Base-by-base conservation (phyloP, 92 coral and sea anemone species). In the Phenganax subtilis region DNA sequence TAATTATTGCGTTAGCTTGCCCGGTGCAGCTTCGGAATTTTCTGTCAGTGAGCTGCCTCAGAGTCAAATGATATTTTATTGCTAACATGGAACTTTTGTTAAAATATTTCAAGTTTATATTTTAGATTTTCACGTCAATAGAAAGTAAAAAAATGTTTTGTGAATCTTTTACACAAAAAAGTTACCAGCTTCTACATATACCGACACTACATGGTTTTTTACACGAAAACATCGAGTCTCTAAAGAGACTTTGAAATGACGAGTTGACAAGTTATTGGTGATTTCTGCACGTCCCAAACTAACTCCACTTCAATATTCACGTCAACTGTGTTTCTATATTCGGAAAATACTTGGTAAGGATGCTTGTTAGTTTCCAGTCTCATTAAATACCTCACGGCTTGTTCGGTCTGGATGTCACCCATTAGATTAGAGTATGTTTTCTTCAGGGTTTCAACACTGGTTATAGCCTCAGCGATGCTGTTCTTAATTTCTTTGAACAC, bases 381-480 rank as follows among this genome's bases (percentile, higher is more conserved):
- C 47, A 17, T 56, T 51, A 76, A 56, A 68, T 76, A n/a, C n/a
- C 52, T 29, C 28, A 56, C 52, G 6, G 90, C 84, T 6, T 85
- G 83, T 1, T 73, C 75, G 31, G 75, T 81, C 63, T 88, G 91
- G 57, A 85, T 82, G 10, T 59, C 70, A 14, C 90, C 82, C 15
- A 91, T 86, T 12, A 89, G 86, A 5, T 62, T 61, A 30, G 93
- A 90, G 55, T 62, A 86, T 28, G 72, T 14, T 20, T 53, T 70
- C 61, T 72, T 78, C 37, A 89, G 80, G 3, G 67, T 28, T 10
- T 77, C 15, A 30, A 91, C 81, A 29, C 83, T 85, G 17, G 69
- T 28, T 71, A 76, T 68, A 12, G 97, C 93, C 51, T 61, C 53
- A 29, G 79, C 79, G 15, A 55, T 70, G 80, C 72, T 79, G 65